These are phyloP conservation scores for Xestia sexstrigata DNA, from an alignment of 2,888 invertebrate genomes.

Conservation along the genomic window DNA sequence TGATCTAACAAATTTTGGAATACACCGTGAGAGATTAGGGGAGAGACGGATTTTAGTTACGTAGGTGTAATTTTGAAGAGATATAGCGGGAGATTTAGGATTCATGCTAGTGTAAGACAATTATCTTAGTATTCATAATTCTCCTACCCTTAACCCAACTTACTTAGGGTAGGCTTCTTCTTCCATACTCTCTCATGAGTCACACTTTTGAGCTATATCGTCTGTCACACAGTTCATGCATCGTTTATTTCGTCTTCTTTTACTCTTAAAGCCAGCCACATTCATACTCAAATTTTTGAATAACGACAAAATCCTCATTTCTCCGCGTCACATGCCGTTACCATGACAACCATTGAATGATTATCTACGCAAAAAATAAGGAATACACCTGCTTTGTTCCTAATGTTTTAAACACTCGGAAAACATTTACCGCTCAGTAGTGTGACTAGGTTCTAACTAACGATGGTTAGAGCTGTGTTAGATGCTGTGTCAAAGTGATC, in stretches of 20 bases:
- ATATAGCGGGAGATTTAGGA: background rate
- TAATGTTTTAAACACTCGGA: background rate
- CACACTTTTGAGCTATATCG: background rate
- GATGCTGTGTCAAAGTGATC: background rate
- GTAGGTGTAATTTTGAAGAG: background rate
- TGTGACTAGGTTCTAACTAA: background rate
- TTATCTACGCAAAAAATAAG: too few relatives aligned
- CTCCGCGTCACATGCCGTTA: background rate
- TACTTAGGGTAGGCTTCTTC: background rate
- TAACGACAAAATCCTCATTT: background rate
- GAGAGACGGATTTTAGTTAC: slow-evolving; percentile 14
- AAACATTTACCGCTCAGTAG: too few relatives aligned
- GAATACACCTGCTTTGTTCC: background rate
- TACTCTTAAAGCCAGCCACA: background rate
- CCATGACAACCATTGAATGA: background rate
- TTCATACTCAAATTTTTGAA: too few relatives aligned
- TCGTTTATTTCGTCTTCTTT: background rate
- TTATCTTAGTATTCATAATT: background rate
- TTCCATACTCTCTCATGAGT: too few relatives aligned
- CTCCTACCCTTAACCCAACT: background rate
- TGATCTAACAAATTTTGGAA: slow-evolving; percentile 38
- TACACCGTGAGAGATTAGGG: slow-evolving; percentile 18
- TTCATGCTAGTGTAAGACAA: background rate
- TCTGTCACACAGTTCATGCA: background rate
- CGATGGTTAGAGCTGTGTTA: background rate